phyloP scores from a whole-genome alignment of 2,888 invertebrate species.

The Ypsolopha sequella region DNA sequence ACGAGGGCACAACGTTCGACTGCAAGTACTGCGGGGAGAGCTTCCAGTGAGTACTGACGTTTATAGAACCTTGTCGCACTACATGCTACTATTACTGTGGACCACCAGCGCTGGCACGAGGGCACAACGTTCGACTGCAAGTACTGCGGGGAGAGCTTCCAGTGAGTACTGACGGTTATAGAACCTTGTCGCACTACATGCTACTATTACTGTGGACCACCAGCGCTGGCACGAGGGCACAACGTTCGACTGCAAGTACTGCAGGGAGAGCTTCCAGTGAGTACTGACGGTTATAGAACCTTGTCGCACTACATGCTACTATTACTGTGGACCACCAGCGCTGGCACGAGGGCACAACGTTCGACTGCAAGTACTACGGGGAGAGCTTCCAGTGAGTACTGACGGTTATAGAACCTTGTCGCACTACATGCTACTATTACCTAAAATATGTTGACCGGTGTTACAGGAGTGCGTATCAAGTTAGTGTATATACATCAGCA shows the following conservation, averaged over 20 bases:
- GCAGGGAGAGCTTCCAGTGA: conserved; percentile 34
- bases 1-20: conserved; percentile 29
- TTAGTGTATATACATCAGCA: too few species aligned
- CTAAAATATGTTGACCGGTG: too few species aligned
- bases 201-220: conserved; percentile 49
- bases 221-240: conserved; percentile 40
- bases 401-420: not conserved
- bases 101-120: conserved; percentile 44
- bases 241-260: conserved; percentile 33
- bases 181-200: not conserved
- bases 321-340: conserved; percentile 40
- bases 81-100: too few species aligned
- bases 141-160: conserved; percentile 32
- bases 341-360: conserved; percentile 42
- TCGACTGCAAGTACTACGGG: conserved; percentile 36
- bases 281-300: conserved; percentile 8
- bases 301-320: too few species aligned
- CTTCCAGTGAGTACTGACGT: conserved; percentile 26
- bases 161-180: conserved; percentile 18
- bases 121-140: conserved; percentile 36
- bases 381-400: conserved; percentile 30
- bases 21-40: conserved; percentile 37
- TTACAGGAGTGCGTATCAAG: too few species aligned
- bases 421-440: too few species aligned
- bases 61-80: not conserved